phyloP scores from a whole-genome alignment of 2,797 vertebrate species.

The Pipistrellus kuhlii region DNA sequence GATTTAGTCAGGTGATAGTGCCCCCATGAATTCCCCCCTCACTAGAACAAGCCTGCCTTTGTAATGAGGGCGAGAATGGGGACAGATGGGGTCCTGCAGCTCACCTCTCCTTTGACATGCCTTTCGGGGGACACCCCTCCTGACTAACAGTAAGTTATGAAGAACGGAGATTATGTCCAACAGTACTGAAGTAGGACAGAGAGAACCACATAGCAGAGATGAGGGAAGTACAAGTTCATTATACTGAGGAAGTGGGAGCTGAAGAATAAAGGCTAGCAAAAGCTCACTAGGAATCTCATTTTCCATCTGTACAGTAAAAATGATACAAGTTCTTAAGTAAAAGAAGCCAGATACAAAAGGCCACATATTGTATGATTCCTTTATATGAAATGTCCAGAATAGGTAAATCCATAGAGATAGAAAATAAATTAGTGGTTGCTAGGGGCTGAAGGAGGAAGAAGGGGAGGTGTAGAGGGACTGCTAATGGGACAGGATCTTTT shows the following conservation, averaged over 20 bases:
- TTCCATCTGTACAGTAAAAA: constrained; percentile 17
- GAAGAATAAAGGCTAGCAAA: neutral
- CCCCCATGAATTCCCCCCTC: neutral
- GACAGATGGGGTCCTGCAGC: neutral
- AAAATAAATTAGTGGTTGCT: neutral
- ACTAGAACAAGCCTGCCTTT: neutral
- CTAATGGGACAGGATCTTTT: neutral
- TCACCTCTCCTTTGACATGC: neutral
- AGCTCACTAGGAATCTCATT: neutral
- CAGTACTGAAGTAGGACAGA: neutral
- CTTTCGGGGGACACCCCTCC: neutral
- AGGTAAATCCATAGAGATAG: neutral
- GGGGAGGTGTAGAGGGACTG: neutral
- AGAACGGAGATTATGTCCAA: neutral
- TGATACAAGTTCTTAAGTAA: neutral
- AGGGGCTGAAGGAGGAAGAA: neutral
- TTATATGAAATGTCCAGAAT: neutral
- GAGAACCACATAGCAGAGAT: neutral
- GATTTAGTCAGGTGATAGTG: neutral
- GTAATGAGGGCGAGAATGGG: neutral
- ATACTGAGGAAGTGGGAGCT: neutral
- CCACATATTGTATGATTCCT: neutral
- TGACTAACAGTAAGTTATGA: neutral
- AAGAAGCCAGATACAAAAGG: constrained; percentile 17
- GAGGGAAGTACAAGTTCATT: neutral